phyloP scores from a whole-genome alignment of 2,888 invertebrate genomes.

The Aspidiotus rigidus region DNA sequence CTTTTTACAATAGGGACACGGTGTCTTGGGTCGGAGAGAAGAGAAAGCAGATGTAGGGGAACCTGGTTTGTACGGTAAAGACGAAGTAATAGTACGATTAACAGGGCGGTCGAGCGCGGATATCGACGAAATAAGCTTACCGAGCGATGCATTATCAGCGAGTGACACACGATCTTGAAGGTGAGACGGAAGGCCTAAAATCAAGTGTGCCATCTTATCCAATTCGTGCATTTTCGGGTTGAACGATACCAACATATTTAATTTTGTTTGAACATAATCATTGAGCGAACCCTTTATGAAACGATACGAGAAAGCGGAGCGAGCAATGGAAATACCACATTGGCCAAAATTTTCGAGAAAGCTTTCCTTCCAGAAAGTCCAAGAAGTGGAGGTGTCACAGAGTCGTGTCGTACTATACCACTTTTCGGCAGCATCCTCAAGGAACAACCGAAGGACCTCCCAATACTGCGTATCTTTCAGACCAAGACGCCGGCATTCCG shows the following conservation, averaged over 20 bases:
- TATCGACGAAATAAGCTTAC: background rate
- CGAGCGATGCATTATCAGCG: background rate
- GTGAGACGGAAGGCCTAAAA: background rate
- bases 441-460: background rate
- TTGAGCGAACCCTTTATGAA: background rate
- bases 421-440: slow-evolving; percentile 7
- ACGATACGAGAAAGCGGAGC: background rate
- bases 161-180: background rate
- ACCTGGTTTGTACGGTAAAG: background rate
- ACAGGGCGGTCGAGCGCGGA: background rate
- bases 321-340: background rate
- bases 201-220: background rate
- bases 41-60: background rate
- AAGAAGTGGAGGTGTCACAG: background rate
- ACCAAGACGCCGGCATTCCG: background rate
- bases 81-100: slow-evolving; percentile 3
- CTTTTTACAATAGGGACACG: background rate
- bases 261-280: background rate
- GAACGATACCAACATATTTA: background rate
- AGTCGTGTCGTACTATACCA: background rate
- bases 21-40: background rate
- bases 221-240: background rate
- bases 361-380: background rate
- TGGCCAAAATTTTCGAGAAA: background rate
- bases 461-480: background rate